phyloP scores from a whole-genome alignment of 2,113 vertebrate species.

The Pampusana beccarii region DNA sequence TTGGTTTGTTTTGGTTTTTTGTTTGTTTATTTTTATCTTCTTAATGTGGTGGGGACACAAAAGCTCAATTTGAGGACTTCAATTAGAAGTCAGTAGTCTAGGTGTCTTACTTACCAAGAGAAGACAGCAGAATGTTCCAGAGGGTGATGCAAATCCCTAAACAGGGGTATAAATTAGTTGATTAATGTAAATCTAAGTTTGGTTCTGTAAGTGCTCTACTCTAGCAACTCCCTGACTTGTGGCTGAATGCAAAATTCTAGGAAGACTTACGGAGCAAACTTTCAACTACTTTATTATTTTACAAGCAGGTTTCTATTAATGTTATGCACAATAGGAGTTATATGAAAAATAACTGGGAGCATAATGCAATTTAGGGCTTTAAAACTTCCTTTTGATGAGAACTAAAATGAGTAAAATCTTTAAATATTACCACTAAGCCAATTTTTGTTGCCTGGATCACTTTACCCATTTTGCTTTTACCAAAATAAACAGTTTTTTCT shows the following conservation, averaged over 20 bases:
- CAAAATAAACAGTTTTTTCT: background rate
- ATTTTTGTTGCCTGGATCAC: background rate
- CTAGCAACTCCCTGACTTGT: background rate
- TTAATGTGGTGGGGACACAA: background rate
- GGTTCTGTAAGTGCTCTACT: background rate
- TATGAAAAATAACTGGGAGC: background rate
- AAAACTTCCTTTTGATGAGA: background rate
- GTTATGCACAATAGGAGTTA: background rate
- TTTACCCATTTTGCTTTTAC: background rate
- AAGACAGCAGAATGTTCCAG: background rate
- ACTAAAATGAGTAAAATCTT: background rate
- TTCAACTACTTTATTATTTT: background rate
- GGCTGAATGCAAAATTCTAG: background rate
- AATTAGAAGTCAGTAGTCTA: background rate
- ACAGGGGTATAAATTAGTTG: background rate
- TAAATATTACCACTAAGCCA: background rate
- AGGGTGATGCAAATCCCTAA: background rate
- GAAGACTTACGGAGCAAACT: background rate
- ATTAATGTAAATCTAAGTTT: background rate
- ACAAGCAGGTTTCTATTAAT: background rate
- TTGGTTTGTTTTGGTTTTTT: too few species aligned
- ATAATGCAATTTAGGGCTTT: background rate
- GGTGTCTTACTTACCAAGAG: background rate
- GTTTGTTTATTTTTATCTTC: background rate
- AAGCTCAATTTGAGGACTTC: background rate